Percentiles rank a stretch among this genome's conserved stretches.
These are phyloP conservation scores for Circaetus gallicus DNA, from an alignment of 2,113 vertebrate genomes.

Conservation along the genomic window DNA sequence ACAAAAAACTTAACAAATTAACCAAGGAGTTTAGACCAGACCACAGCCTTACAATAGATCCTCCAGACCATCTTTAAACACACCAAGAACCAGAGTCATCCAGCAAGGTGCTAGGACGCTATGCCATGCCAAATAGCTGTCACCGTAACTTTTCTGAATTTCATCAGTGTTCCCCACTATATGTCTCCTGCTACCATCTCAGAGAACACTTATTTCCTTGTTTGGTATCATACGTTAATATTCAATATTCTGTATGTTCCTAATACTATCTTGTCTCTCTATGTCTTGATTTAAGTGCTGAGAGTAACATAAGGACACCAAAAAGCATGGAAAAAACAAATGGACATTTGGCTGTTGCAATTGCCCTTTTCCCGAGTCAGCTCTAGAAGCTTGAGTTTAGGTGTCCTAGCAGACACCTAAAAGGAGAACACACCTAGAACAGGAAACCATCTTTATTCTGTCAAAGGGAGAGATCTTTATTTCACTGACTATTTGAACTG, in stretches of 20 bases:
- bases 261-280: neutral
- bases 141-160: fast-evolving
- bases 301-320: neutral
- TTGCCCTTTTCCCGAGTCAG: neutral
- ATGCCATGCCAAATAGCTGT: too few species aligned
- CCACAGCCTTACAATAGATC: neutral
- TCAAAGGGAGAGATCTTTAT: neutral
- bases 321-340: neutral
- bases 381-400: neutral
- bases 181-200: neutral
- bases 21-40: neutral
- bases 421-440: neutral
- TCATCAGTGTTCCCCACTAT: neutral
- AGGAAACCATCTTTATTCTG: neutral
- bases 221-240: neutral
- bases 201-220: neutral
- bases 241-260: neutral
- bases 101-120: neutral
- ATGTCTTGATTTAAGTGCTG: neutral
- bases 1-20: neutral
- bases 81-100: neutral
- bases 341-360: neutral
- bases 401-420: neutral
- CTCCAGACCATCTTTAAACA: neutral
- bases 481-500: neutral